These are phyloP conservation scores for Graphium colonna DNA, from an alignment of 2,888 invertebrate species.

Conservation along the genomic window DNA sequence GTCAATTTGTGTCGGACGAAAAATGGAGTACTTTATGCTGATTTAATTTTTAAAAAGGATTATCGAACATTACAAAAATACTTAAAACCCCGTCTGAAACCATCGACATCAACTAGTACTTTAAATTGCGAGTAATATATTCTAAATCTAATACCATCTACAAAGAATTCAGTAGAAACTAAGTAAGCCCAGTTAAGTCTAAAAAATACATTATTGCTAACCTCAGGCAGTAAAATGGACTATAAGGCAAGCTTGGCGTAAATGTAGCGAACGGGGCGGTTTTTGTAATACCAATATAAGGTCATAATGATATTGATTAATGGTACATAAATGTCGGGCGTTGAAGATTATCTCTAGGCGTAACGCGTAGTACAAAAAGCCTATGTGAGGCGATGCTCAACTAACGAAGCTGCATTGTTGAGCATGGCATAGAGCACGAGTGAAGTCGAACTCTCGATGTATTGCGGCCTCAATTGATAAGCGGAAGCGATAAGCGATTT, in stretches of 20 bases:
- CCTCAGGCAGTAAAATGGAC: not conserved
- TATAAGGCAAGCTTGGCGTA: not conserved
- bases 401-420: conserved; percentile 74
- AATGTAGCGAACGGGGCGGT: conserved; percentile 9
- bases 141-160: no score
- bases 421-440: conserved; percentile 47
- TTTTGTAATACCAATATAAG: conserved; percentile 25
- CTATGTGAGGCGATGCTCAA: conserved; percentile 47
- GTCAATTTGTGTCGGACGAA: no score
- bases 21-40: no score
- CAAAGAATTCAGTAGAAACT: no score
- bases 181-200: no score
- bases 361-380: conserved; percentile 51
- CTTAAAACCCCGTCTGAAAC: no score
- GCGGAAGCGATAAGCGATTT: conserved; percentile 20
- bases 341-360: conserved; percentile 49
- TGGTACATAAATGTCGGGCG: conserved; percentile 37
- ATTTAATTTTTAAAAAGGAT: no score
- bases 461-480: conserved; percentile 30
- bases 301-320: conserved; percentile 43
- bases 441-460: conserved; percentile 54
- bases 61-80: no score
- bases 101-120: no score
- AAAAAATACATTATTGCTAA: no score
- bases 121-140: no score